Percentiles rank a stretch among this genome's conserved stretches.
Evolutionary conservation across 2,113 vertebrate genomes (phyloP).

Genomic region (Tragulus kanchil): DNA sequence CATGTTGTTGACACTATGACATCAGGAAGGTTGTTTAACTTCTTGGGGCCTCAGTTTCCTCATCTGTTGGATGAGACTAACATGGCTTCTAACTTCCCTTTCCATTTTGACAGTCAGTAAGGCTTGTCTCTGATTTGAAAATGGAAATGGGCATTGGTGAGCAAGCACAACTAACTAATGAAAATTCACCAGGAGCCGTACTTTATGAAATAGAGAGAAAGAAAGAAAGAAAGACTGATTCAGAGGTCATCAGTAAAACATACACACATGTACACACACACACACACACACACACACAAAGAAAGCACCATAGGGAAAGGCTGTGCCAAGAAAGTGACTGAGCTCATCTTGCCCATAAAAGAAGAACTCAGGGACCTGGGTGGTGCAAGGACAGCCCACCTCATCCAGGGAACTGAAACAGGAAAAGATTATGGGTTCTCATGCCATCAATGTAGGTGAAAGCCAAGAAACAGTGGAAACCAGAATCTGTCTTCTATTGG

Average conservation of each 20-base stretch:
- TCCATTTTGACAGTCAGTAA: background rate
- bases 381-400: background rate
- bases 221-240: background rate
- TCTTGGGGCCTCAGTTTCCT: background rate
- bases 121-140: background rate
- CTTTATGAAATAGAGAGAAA: background rate
- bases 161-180: background rate
- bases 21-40: background rate
- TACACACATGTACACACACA: background rate
- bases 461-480: constrained; percentile 34
- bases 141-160: background rate
- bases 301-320: background rate
- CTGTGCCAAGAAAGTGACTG: background rate
- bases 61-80: background rate
- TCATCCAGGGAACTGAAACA: background rate
- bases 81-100: background rate
- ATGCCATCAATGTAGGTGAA: background rate
- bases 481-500: background rate
- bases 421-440: background rate
- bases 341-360: background rate
- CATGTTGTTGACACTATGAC: too few relatives aligned
- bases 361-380: background rate
- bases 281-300: background rate
- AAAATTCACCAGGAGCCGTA: background rate
- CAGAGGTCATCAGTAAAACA: background rate